Base-by-base conservation (phyloP, 2,797 vertebrate species). In the Spinus olivaceus region DNA sequence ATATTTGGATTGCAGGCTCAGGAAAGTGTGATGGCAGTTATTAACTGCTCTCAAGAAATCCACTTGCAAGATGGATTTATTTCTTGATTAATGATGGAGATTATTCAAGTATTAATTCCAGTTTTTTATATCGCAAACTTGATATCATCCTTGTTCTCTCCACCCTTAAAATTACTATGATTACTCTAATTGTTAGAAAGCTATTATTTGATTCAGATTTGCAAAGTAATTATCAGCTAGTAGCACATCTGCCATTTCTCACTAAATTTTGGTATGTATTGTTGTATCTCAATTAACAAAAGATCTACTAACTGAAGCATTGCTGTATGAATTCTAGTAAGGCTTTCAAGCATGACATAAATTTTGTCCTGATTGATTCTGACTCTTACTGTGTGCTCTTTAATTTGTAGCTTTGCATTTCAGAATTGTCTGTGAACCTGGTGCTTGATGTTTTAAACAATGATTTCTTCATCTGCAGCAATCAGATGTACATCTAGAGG, bases 121-220 rank as follows among this genome's bases (percentile, higher is more conserved):
- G 90, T 96, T 98, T 97, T 96, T 98, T 97, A 96, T 98, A 96
- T 97, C 9, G 32, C 96, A 97, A 98, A 97, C 97, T 96, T 97
- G 96, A 97, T 97, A 97, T 97, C 96, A 97, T 97, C 94, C 95
- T 97, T 97, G 80, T 96, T 98, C 94, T 95, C 95, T 96, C 97
- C 97, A 97, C 96, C 97, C 97, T 98, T 97, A 96, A 98, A 98
- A 98, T 98, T 98, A 98, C 97, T 98, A 85, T 98, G 97, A 98
- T 98, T 97, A 97, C 95, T 97, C 90, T 97, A 97, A 97, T 97
- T 95, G 97, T 97, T 97, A 97, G 97, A 97, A 97, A 97, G 95
- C 83, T 95, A 98, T 98, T 97, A 97, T 97, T 98, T 97, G 95
- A 97, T 97, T 97, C 97, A 96, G 93, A 96, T 96, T 97, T 96